These are phyloP conservation scores for Athetis lepigone DNA, from an alignment of 2,888 invertebrate species.

Conservation along the genomic window DNA sequence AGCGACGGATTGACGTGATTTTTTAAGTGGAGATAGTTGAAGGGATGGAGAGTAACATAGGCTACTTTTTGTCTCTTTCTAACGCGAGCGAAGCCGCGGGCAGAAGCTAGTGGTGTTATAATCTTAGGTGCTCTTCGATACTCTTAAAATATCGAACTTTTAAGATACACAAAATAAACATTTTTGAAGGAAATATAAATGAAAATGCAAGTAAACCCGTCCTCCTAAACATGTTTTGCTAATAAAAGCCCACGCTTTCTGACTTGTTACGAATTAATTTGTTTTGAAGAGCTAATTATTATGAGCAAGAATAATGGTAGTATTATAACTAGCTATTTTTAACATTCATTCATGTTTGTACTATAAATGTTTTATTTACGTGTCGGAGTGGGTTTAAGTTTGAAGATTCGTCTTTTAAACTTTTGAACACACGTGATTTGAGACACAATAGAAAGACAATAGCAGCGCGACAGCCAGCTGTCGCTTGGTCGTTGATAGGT, in stretches of 20 bases:
- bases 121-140: background rate
- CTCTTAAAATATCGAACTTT: background rate
- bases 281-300: conserved; percentile 33
- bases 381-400: no score
- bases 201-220: background rate
- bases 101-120: background rate
- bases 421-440: no score
- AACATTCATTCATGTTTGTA: conserved; percentile 28
- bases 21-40: no score
- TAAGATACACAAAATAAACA: background rate
- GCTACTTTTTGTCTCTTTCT: no score
- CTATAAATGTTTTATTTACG: conserved; percentile 1
- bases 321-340: conserved; percentile 3
- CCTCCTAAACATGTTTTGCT: conserved; percentile 2
- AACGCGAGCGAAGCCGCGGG: no score
- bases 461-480: no score
- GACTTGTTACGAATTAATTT: conserved; percentile 39
- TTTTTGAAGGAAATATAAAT: background rate
- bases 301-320: conserved; percentile 12
- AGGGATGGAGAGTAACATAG: no score
- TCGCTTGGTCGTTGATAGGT: no score
- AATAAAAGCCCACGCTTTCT: conserved; percentile 31
- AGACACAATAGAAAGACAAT: no score
- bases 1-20: no score
- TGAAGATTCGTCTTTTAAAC: no score